Percentiles rank a stretch among this genome's conserved stretches.
Evolutionary conservation across 2,888 invertebrate genomes (phyloP).

Genomic region (Hyles lineata): DNA sequence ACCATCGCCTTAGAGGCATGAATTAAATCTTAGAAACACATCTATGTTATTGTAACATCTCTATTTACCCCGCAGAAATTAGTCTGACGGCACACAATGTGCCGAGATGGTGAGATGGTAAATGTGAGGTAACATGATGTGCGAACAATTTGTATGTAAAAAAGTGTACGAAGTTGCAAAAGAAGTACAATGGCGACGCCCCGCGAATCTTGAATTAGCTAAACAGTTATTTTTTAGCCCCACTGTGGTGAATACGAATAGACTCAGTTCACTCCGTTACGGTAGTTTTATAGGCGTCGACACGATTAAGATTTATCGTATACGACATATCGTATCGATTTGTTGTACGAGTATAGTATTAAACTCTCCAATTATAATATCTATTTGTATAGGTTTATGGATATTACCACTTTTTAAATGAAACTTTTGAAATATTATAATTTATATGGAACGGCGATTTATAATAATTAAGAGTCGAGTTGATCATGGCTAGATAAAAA

Average conservation of each 20-base stretch:
- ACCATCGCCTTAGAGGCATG: no score
- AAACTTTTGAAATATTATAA: no score
- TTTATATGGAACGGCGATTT: no score
- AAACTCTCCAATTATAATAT: background rate
- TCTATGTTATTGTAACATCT: no score
- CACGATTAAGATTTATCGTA: constrained; percentile 2
- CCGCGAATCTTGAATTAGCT: constrained; percentile 46
- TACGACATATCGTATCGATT: constrained; percentile 6
- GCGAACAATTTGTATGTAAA: constrained; percentile 27
- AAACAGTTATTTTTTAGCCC: constrained; percentile 50
- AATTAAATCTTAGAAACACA: no score
- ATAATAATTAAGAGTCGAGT: no score
- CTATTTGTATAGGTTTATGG: no score
- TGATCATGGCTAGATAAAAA: no score
- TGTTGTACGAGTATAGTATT: no score
- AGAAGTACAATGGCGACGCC: constrained; percentile 43
- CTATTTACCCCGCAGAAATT: no score
- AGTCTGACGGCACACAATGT: no score
- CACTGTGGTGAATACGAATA: constrained; percentile 49
- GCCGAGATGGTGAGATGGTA: background rate
- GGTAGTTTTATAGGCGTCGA: constrained; percentile 17
- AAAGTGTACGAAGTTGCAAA: constrained; percentile 25
- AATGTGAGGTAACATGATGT: constrained; percentile 28
- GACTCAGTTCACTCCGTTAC: constrained; percentile 35
- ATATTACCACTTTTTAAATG: no score